Evolutionary conservation across 2,113 vertebrate genomes (phyloP).

Genomic region (Megaceryle torquata): DNA sequence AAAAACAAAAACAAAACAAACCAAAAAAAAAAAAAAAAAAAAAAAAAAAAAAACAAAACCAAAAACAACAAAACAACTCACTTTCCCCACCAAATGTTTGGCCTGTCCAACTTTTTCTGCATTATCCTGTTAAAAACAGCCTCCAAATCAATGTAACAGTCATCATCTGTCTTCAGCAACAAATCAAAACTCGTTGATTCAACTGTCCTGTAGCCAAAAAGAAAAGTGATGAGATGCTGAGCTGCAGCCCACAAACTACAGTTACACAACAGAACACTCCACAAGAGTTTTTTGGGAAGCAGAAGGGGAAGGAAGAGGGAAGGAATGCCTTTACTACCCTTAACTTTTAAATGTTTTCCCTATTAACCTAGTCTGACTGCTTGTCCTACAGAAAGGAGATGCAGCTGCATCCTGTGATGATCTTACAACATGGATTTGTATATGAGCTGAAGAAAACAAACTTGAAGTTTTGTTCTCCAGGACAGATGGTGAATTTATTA

Average conservation of each 20-base stretch:
- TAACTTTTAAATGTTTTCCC: background rate
- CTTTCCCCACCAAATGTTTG: slow-evolving; percentile 98
- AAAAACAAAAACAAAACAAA: background rate
- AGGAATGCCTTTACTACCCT: background rate
- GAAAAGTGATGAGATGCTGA: background rate
- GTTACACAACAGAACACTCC: background rate
- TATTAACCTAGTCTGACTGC: background rate
- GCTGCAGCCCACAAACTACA: background rate
- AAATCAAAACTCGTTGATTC: slow-evolving; percentile 85
- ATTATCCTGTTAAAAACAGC: slow-evolving; percentile 86
- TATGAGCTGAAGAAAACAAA: background rate
- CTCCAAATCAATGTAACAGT: slow-evolving; percentile 94
- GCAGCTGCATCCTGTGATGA: background rate
- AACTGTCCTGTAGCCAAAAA: slow-evolving; percentile 82
- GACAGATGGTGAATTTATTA: slow-evolving; percentile 26
- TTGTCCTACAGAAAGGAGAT: background rate
- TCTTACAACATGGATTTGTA: background rate
- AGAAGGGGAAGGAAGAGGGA: background rate
- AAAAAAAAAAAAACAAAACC: no score
- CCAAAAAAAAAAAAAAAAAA: background rate
- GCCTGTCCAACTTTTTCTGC: slow-evolving; percentile 80
- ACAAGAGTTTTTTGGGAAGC: background rate
- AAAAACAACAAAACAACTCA: slow-evolving; percentile 71
- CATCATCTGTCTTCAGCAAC: slow-evolving; percentile 95
- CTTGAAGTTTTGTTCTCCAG: background rate